Base-by-base conservation (phyloP, 2,113 vertebrate genomes). In the Hippocampus comes region DNA sequence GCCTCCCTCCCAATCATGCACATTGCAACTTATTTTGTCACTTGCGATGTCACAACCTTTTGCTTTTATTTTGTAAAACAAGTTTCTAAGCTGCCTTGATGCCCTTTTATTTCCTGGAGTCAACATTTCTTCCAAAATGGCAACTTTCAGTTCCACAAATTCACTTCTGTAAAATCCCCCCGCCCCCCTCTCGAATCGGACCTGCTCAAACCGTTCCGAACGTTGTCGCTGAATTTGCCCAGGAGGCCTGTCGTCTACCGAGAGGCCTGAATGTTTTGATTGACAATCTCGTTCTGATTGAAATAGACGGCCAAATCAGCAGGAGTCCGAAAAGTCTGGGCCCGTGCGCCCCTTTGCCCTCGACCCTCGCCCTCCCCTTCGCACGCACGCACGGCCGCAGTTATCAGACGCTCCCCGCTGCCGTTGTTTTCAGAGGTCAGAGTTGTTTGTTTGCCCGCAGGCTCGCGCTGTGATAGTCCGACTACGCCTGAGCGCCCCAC, bases 391-490 rank as follows among this genome's bases (percentile, higher is more conserved):
- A 67, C 63, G 67, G 72, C 57, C 68, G 2, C 34, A 41, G 30
- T 79, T 86, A 87, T 83, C 87, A 79, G 76, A 73, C 72, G 72
- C 85, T 86, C 86, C 84, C 82, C 83, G 86, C 82, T 80, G 80
- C 77, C 68, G 67, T 75, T 89, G 86, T 83, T 89, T 86, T 71
- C 30, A 84, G 84, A 87, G 89, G 87, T 89, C 88, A 79, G 71
- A 20, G 79, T 42, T 85, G 86, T 91, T 89, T 91, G 88, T 91
- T 92, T 89, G 81, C 83, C 72, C 56, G 69, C 78, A 80, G 80
- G 80, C 79, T 80, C 34, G 27, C 53, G 57, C 74, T 76, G 85
- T 88, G 89, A 90, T 89, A 90, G 78, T 88, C 71, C 59, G 80
- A 77, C 84, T 73, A 78, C 81, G 70, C 73, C 84, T 66, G 64